These are phyloP conservation scores for Aphodius granarius DNA, from an alignment of 2,888 invertebrate species.

Conservation along the genomic window DNA sequence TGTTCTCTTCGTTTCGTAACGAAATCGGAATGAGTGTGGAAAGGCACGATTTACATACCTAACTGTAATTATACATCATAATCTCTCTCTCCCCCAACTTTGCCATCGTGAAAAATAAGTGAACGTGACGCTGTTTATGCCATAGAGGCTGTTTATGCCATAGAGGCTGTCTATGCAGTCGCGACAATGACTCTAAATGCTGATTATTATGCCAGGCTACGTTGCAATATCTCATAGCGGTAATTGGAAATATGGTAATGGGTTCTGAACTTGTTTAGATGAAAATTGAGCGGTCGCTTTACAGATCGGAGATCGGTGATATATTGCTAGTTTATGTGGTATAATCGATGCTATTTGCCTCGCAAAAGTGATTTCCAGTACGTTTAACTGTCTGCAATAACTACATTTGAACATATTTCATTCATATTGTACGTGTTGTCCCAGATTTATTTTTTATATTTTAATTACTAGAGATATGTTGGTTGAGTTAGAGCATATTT, in stretches of 20 bases:
- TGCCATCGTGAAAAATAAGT: neutral
- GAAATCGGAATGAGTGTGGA: neutral
- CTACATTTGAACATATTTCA: neutral
- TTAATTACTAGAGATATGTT: too few relatives aligned
- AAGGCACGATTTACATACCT: neutral
- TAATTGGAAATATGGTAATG: neutral
- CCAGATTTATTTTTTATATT: too few relatives aligned
- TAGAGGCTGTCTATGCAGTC: neutral
- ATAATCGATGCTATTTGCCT: neutral
- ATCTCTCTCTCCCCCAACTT: neutral
- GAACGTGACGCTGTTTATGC: neutral
- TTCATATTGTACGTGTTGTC: neutral
- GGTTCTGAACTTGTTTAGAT: neutral
- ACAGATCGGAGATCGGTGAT: neutral
- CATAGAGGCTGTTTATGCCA: neutral
- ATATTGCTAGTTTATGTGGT: neutral
- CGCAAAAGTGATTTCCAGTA: neutral
- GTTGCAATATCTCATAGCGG: neutral
- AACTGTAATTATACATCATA: constrained; percentile 1
- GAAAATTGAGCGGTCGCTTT: neutral
- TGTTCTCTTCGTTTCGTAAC: neutral
- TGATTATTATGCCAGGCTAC: neutral
- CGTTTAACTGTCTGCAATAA: neutral
- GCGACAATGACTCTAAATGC: neutral
- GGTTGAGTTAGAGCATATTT: too few relatives aligned